Percentiles rank a stretch among this genome's conserved stretches.
Conservation (phyloP, 2,797 vertebrate genomes). For the Sebastes taczanowskii region DNA sequence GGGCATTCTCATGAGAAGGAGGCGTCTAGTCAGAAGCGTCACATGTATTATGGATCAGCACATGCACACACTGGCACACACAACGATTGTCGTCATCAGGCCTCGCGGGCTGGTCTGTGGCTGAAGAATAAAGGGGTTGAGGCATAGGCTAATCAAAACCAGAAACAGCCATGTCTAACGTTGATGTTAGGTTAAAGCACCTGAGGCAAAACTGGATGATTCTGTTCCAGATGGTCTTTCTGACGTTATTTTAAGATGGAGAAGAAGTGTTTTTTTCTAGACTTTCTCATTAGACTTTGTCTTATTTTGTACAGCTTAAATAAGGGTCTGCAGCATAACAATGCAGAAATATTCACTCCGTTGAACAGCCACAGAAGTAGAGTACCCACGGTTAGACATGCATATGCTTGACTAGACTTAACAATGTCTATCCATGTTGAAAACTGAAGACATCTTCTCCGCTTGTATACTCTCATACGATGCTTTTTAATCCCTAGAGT, state of each 20-base stretch:
- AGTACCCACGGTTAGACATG: background rate
- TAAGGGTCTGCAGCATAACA: background rate
- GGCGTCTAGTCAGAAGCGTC: conserved; percentile 5
- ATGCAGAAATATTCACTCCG: background rate
- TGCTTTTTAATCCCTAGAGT: background rate
- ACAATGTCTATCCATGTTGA: conserved; percentile 4
- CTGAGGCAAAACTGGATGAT: conserved; percentile 20
- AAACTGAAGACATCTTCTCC: conserved; percentile 7
- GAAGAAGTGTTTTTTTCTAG: background rate
- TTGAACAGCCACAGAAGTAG: background rate
- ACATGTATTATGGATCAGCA: conserved; percentile 58
- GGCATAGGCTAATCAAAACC: conserved; percentile 52
- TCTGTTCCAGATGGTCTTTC: conserved; percentile 29
- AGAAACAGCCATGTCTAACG: conserved; percentile 33
- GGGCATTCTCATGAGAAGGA: conserved; percentile 24
- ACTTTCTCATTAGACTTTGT: background rate
- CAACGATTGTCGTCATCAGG: conserved; percentile 16
- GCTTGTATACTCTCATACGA: background rate
- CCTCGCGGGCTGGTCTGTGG: conserved; percentile 15
- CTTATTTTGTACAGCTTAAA: background rate
- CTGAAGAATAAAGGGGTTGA: conserved; percentile 18
- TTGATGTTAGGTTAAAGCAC: conserved; percentile 19
- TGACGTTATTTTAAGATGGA: conserved; percentile 11
- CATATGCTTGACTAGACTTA: conserved; percentile 22
- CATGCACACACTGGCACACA: conserved; percentile 3